Base-by-base conservation (phyloP, 2,797 vertebrate genomes). In the Galaxias olidus region DNA sequence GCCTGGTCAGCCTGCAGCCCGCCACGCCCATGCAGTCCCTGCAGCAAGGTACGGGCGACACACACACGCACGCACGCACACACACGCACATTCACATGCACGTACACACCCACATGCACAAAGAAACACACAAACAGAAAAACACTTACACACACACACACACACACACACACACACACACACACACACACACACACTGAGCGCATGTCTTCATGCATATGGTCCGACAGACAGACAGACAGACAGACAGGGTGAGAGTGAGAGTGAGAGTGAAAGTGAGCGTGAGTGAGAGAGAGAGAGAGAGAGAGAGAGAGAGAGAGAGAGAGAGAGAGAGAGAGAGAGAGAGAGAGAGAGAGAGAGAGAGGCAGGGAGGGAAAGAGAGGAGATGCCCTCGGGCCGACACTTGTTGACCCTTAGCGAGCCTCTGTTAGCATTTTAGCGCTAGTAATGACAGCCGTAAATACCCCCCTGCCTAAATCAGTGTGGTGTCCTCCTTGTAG, bases 1-100 rank as follows among this genome's bases (percentile, higher is more conserved):
- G 96, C 74, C 92, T 98, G 86, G 95, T 98, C 82, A 94, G 94
- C 81, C 89, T 98, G 77, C 96, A 97, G 53, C 94, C 96, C 0
- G 92, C 94, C 0, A 91, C 96, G 66, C 93, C 96, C 86, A 94
- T 98, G 85, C 95, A 97, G 92, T 93, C 87, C 82, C 94, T 98
- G 81, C 95, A 97, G 62, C 97, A 98, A 96, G 96, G 97, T 98
- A 90, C 84, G 80, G 19, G 10, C 52, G 30, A 59, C 44, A 1
- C 56, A 20, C 53, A 12, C 63, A 61, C 19, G 20, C 64, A 61
- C 15, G 62, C 56, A 59, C 61, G 40, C 17, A 61, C 63, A 51
- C 15, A 59, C 46, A 55, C 41, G 11, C 44, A 66, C 45, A 49
- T 5, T 30, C 44, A 56, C 30, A 49, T 19, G 11, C 12, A 55